Percentiles rank a stretch among this genome's conserved stretches.
Evolutionary conservation across 1,140 invertebrate genomes (phyloP).

Genomic region (Halesus radiatus): DNA sequence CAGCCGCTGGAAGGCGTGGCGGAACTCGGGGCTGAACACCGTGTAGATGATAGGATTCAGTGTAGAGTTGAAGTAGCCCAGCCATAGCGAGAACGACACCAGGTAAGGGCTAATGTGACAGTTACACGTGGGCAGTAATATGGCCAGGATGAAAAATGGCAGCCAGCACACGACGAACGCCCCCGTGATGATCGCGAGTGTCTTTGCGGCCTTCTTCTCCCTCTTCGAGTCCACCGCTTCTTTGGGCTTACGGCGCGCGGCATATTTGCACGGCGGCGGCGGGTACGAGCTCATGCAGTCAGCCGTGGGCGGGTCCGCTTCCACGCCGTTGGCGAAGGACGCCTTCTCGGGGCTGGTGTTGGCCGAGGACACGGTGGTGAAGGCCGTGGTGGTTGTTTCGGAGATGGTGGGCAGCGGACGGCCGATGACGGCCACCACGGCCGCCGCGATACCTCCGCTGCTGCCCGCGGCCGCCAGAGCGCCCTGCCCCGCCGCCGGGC

Average conservation of each 20-base stretch:
- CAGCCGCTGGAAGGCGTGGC: constrained; percentile 87
- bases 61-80: constrained; percentile 91
- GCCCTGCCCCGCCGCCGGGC: constrained; percentile 65
- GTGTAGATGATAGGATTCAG: constrained; percentile 92
- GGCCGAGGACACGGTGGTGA: constrained; percentile 79
- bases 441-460: constrained; percentile 79
- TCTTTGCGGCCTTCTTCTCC: constrained; percentile 93
- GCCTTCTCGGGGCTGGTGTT: constrained; percentile 79
- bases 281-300: constrained; percentile 64
- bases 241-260: constrained; percentile 73
- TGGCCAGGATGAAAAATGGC: constrained; percentile 90
- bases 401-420: constrained; percentile 79
- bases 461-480: constrained; percentile 72
- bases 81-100: constrained; percentile 83
- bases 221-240: constrained; percentile 83
- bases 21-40: constrained; percentile 90
- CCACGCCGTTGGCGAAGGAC: constrained; percentile 78
- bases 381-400: constrained; percentile 73
- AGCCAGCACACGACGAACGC: constrained; percentile 92
- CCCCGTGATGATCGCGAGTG: constrained; percentile 91
- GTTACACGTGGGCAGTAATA: constrained; percentile 84
- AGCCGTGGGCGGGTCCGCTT: constrained; percentile 75
- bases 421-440: constrained; percentile 80
- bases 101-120: constrained; percentile 71
- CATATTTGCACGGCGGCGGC: constrained; percentile 67